A percentile compares a stretch with the other conserved stretches of the same genome.
Evolutionary conservation across 2,797 vertebrate species (phyloP).

Genomic region (Neoniphon sammara): DNA sequence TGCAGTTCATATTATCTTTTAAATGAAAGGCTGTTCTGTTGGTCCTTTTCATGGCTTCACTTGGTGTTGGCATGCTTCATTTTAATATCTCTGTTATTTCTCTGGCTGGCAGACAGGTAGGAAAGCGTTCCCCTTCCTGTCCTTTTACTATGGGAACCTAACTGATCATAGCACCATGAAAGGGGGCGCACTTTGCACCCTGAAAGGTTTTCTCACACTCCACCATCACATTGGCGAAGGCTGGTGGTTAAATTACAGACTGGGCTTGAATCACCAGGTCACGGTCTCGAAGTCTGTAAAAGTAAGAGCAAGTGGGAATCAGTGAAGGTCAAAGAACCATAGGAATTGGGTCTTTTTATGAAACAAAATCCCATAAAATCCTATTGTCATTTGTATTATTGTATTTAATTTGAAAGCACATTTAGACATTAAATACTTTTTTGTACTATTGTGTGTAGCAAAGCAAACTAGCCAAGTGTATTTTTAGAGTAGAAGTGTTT

Average conservation of each 20-base stretch:
- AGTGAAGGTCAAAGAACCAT: too few species aligned
- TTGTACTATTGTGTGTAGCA: not conserved
- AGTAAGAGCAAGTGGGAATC: not conserved
- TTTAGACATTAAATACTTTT: not conserved
- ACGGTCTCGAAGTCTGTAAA: not conserved
- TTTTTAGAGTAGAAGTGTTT: conserved; percentile 46
- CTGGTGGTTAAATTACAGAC: conserved; percentile 28
- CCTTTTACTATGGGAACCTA: conserved; percentile 29
- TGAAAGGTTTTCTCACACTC: conserved; percentile 33
- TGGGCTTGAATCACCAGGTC: conserved; percentile 27
- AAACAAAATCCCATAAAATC: not conserved
- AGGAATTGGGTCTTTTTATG: too few species aligned
- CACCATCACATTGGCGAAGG: conserved; percentile 15
- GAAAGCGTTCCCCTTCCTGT: conserved; percentile 14
- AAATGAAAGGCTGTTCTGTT: conserved; percentile 44
- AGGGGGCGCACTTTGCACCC: conserved; percentile 39
- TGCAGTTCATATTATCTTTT: not conserved
- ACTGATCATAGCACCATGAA: conserved; percentile 27
- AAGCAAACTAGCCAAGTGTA: conserved; percentile 19
- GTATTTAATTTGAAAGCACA: conserved; percentile 18
- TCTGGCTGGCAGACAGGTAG: conserved; percentile 41
- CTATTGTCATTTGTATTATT: not conserved
- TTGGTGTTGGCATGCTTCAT: conserved; percentile 63
- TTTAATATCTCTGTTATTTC: not conserved
- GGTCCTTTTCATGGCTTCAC: conserved; percentile 54